A percentile compares a stretch with the other conserved stretches of the same genome.
Conservation (phyloP, 2,113 vertebrate genomes). For the Cryptotis parvus region DNA sequence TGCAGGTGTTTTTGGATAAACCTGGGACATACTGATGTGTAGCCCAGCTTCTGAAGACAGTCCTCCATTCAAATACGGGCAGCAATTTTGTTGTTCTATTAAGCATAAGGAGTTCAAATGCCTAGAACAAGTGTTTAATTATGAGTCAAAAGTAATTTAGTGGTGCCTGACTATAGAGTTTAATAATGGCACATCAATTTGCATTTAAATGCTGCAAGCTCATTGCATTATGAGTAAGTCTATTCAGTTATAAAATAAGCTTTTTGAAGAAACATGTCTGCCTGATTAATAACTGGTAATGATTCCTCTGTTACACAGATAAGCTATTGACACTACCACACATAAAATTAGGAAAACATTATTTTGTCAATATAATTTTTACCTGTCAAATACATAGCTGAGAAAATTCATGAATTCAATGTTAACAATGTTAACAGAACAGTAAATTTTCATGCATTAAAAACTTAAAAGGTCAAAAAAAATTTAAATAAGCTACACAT, state of each 20-base stretch:
- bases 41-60: background rate
- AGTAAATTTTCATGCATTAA: background rate
- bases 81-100: constrained; percentile 22
- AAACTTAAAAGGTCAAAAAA: background rate
- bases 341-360: background rate
- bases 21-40: background rate
- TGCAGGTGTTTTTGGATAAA: background rate
- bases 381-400: background rate
- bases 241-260: constrained; percentile 54
- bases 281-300: constrained; percentile 48
- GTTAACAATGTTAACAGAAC: background rate
- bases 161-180: constrained; percentile 5
- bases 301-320: background rate
- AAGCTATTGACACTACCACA: background rate
- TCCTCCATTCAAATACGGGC: constrained; percentile 10
- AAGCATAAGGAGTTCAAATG: constrained; percentile 33
- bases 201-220: constrained; percentile 61
- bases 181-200: constrained; percentile 56
- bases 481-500: constrained; percentile 1
- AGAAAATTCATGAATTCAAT: background rate
- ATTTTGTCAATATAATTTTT: constrained; percentile 18
- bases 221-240: constrained; percentile 27
- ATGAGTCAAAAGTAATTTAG: constrained; percentile 59
- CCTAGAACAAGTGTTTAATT: constrained; percentile 60
- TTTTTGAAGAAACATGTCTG: constrained; percentile 14